phyloP scores from a whole-genome alignment of 2,113 vertebrate genomes.

The Otocyon megalotis region DNA sequence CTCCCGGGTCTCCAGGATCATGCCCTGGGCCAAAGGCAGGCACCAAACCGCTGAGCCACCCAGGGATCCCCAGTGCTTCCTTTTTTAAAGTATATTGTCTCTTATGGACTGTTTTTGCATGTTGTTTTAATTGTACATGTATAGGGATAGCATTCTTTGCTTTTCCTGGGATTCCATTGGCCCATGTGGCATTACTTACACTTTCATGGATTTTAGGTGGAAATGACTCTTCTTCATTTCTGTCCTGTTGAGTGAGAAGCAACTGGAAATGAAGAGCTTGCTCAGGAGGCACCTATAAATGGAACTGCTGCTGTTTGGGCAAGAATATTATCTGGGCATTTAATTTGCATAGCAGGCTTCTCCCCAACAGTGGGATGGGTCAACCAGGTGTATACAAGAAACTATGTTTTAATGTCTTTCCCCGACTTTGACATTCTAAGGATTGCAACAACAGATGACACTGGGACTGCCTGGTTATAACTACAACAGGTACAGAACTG shows the following conservation, averaged over 20 bases:
- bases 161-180: background rate
- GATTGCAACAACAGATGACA: background rate
- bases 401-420: background rate
- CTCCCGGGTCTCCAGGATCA: too few relatives aligned
- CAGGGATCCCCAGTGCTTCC: background rate
- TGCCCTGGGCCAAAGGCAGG: too few relatives aligned
- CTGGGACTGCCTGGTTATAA: background rate
- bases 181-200: background rate
- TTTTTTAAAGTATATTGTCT: background rate
- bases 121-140: background rate
- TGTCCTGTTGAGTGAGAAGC: background rate
- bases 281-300: background rate
- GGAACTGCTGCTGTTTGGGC: background rate
- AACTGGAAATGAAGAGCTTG: background rate
- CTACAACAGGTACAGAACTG: background rate
- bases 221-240: background rate
- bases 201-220: background rate
- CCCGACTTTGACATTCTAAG: background rate
- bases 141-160: background rate
- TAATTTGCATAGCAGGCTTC: background rate
- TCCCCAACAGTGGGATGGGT: background rate
- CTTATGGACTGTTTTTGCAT: background rate
- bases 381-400: background rate
- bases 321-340: background rate
- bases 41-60: too few relatives aligned